Evolutionary conservation across 2,888 invertebrate species (phyloP).

Genomic region (Sinelater perroti): DNA sequence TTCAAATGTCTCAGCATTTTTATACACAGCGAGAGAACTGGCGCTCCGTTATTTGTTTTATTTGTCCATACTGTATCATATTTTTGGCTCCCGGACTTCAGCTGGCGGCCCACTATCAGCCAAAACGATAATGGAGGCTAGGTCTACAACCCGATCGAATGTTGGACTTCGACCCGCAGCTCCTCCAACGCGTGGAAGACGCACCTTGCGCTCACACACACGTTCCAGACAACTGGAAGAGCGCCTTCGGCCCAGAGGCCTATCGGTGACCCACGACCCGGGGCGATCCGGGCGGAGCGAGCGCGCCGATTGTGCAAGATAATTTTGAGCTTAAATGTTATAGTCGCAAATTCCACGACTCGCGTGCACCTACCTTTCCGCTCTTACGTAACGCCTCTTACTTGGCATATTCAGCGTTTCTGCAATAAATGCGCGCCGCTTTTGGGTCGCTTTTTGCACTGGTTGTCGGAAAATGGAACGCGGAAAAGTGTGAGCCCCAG

Average conservation of each 20-base stretch:
- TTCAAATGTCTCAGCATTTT: no score
- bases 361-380: constrained; percentile 30
- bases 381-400: constrained; percentile 35
- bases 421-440: not conserved
- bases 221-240: constrained; percentile 24
- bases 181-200: not conserved
- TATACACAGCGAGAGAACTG: no score
- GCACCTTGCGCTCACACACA: not conserved
- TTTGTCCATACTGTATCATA: no score
- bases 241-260: constrained; percentile 17
- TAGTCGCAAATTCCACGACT: constrained; percentile 35
- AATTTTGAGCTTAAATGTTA: constrained; percentile 38
- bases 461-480: no score
- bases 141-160: not conserved
- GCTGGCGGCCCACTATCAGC: no score
- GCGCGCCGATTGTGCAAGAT: constrained; percentile 36
- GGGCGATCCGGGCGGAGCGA: constrained; percentile 34
- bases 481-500: no score
- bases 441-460: no score
- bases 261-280: constrained; percentile 34
- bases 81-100: no score
- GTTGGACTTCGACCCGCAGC: not conserved
- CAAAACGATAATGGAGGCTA: no score
- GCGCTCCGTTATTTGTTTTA: no score
- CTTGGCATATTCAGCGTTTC: constrained; percentile 22